Evolutionary conservation across 2,888 invertebrate species (phyloP).

Genomic region (Epicampocera succincta): DNA sequence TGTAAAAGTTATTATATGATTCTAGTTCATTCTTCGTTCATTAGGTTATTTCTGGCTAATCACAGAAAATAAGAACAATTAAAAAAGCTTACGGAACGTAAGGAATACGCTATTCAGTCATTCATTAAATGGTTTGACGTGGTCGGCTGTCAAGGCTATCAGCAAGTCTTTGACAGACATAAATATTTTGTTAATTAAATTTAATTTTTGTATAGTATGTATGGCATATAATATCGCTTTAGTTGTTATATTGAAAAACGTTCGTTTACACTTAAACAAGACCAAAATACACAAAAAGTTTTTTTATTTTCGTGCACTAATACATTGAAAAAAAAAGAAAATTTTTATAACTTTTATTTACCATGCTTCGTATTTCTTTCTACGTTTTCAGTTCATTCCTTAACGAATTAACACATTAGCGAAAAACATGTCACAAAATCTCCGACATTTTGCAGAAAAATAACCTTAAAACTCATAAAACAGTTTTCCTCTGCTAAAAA

Average conservation of each 20-base stretch:
- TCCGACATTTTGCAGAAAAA: no score
- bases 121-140: constrained; percentile 21
- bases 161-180: neutral
- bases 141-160: neutral
- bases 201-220: constrained; percentile 20
- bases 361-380: constrained; percentile 57
- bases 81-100: constrained; percentile 13
- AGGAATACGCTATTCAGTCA: constrained; percentile 30
- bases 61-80: constrained; percentile 37
- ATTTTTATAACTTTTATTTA: constrained; percentile 47
- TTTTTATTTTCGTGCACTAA: constrained; percentile 66
- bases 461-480: no score
- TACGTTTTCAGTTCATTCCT: constrained; percentile 5
- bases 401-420: neutral
- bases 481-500: no score
- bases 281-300: constrained; percentile 66
- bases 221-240: constrained; percentile 33
- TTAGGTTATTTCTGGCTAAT: constrained; percentile 30
- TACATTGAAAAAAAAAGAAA: constrained; percentile 49
- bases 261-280: constrained; percentile 64
- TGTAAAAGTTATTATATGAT: neutral
- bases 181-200: constrained; percentile 32
- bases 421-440: no score
- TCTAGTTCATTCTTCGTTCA: constrained; percentile 27
- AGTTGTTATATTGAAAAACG: constrained; percentile 51